Conservation (phyloP, 2,113 vertebrate species). For the Toxotes chatareus region DNA sequence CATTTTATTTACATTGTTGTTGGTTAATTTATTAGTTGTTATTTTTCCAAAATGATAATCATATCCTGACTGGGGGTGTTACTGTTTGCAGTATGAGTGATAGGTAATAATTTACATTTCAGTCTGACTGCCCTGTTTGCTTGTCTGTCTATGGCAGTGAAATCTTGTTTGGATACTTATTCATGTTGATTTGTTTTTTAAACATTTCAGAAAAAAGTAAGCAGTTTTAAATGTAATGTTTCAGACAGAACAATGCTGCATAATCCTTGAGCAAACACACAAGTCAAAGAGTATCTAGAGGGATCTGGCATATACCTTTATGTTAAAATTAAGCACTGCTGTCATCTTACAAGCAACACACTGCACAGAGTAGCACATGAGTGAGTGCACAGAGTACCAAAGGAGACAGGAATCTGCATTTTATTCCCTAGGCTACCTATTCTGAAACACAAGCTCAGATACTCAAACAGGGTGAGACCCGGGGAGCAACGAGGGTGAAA, state of each 20-base stretch:
- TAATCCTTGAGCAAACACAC: slow-evolving; percentile 57
- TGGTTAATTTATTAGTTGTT: slow-evolving; percentile 10
- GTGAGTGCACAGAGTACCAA: slow-evolving; percentile 55
- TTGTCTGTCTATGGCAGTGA: slow-evolving; percentile 56
- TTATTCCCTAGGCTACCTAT: slow-evolving; percentile 66
- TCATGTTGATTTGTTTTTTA: slow-evolving; percentile 41
- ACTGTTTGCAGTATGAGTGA: slow-evolving; percentile 7
- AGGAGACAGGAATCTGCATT: slow-evolving; percentile 77
- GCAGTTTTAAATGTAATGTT: slow-evolving; percentile 34
- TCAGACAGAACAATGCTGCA: slow-evolving; percentile 45
- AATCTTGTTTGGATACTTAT: slow-evolving; percentile 35
- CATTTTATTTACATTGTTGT: not conserved
- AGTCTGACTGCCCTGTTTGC: slow-evolving; percentile 17
- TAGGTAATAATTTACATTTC: slow-evolving; percentile 16
- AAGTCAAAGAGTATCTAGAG: slow-evolving; percentile 60
- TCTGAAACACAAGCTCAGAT: slow-evolving; percentile 58
- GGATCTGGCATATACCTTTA: slow-evolving; percentile 65
- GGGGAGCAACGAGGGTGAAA: slow-evolving; percentile 63
- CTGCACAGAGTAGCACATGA: slow-evolving; percentile 46
- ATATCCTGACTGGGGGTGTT: not conserved
- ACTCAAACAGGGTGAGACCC: slow-evolving; percentile 62
- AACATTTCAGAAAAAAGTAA: slow-evolving; percentile 23
- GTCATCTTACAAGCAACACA: slow-evolving; percentile 64
- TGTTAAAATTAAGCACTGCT: slow-evolving; percentile 77
- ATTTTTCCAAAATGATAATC: slow-evolving; percentile 16